A percentile compares a stretch with the other conserved stretches of the same genome.
These are phyloP conservation scores for Gnatocerus cornutus DNA, from an alignment of 2,888 invertebrate species.

Conservation along the genomic window DNA sequence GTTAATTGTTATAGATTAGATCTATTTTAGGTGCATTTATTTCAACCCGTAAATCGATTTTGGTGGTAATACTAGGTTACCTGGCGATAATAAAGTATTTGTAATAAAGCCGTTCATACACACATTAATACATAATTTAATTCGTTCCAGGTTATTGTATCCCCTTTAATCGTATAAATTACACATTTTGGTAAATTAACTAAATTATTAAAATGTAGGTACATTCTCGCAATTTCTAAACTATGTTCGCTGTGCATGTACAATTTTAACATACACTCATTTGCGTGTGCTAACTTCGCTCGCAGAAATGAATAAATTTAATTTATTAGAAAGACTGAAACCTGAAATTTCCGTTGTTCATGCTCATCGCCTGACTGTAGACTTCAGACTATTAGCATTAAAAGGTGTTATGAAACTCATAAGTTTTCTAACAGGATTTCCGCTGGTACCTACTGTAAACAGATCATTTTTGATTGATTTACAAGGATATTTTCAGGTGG, in stretches of 20 bases:
- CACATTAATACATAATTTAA: background rate
- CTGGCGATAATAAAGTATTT: background rate
- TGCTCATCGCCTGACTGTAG: conserved; percentile 34
- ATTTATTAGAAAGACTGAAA: conserved; percentile 45
- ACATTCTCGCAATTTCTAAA: background rate
- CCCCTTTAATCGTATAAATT: background rate
- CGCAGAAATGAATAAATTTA: conserved; percentile 17
- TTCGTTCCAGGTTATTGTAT: conserved; percentile 1
- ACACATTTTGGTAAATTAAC: too few species aligned
- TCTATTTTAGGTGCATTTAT: conserved; percentile 31
- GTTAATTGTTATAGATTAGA: conserved; percentile 39
- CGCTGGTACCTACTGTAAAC: conserved; percentile 13
- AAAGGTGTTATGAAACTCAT: conserved; percentile 5
- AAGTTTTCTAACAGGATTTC: conserved; percentile 19
- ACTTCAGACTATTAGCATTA: too few species aligned
- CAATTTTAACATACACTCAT: background rate
- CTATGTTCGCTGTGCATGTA: conserved; percentile 5
- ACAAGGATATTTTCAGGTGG: too few species aligned
- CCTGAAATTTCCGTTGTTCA: conserved; percentile 39
- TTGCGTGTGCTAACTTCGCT: conserved; percentile 28
- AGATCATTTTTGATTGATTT: conserved; percentile 17
- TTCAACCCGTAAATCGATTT: conserved; percentile 29
- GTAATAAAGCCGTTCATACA: too few species aligned
- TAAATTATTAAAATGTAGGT: background rate
- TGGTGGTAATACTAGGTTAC: conserved; percentile 1